Conservation (phyloP, 2,888 invertebrate genomes). For the Nasonovia ribisnigri region DNA sequence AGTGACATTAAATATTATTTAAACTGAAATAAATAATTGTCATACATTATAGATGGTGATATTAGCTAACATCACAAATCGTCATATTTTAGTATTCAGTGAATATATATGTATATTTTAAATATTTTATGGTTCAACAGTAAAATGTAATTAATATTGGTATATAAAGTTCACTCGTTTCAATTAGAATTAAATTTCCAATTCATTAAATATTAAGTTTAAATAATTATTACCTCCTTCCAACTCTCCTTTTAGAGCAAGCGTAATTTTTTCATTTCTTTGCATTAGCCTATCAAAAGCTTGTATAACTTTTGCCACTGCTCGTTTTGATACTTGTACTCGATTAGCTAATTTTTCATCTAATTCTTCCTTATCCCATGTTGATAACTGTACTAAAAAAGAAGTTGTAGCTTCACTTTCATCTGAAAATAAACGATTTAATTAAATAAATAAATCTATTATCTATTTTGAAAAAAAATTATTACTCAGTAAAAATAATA, state of each 20-base stretch:
- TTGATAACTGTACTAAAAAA: conserved; percentile 93
- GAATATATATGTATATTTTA: too few species aligned
- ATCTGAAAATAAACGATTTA: conserved; percentile 74
- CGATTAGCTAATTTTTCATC: conserved; percentile 96
- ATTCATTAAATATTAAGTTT: neutral
- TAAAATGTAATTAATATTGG: neutral
- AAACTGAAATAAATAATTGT: too few species aligned
- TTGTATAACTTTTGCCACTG: conserved; percentile 96
- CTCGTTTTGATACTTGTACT: conserved; percentile 95
- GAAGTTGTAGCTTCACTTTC: conserved; percentile 97
- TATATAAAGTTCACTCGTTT: neutral
- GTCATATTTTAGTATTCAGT: too few species aligned
- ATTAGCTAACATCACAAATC: too few species aligned
- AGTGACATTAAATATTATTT: neutral
- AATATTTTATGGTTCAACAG: neutral
- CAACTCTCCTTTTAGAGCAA: conserved; percentile 86
- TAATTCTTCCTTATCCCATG: conserved; percentile 97
- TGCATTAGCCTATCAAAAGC: conserved; percentile 96
- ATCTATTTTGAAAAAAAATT: neutral
- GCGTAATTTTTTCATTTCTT: conserved; percentile 93
- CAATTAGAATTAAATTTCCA: neutral
- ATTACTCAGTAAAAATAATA: conserved; percentile 65
- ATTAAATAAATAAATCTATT: neutral
- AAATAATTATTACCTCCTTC: conserved; percentile 75
- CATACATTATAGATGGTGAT: too few species aligned